These are phyloP conservation scores for Pangasius sanitwongsei DNA, from an alignment of 2,797 vertebrate species.

Conservation along the genomic window DNA sequence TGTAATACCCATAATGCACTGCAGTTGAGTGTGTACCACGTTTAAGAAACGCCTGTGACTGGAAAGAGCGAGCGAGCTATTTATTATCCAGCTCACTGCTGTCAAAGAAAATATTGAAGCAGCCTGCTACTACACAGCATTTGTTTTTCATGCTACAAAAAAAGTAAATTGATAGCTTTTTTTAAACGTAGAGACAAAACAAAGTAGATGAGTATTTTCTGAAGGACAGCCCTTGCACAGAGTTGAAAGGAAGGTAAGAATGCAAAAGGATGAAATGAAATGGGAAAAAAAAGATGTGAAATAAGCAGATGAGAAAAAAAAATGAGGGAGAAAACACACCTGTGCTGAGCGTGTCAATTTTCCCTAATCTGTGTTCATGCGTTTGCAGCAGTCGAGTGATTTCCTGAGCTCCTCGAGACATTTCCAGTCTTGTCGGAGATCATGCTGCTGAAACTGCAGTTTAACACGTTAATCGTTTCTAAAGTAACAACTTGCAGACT, in stretches of 20 bases:
- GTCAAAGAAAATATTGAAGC: background rate
- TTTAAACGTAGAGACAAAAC: background rate
- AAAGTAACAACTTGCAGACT: background rate
- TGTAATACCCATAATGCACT: background rate
- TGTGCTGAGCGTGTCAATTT: background rate
- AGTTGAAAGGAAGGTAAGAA: background rate
- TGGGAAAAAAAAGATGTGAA: background rate
- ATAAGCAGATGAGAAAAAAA: background rate
- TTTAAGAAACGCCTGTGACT: background rate
- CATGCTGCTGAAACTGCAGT: background rate
- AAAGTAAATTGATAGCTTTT: too few species aligned
- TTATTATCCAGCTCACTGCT: background rate
- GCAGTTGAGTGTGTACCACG: background rate
- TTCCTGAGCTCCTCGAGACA: background rate
- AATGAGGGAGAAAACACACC: background rate
- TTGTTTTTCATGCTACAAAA: background rate
- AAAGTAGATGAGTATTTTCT: background rate
- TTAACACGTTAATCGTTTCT: background rate
- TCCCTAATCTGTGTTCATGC: background rate
- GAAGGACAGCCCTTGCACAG: background rate
- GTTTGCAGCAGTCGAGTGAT: background rate
- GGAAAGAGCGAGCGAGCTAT: background rate
- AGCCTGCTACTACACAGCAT: background rate
- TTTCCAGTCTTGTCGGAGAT: background rate
- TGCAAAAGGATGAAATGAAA: background rate